Evolutionary conservation across 2,797 vertebrate genomes (phyloP).

Genomic region (Argya squamiceps): DNA sequence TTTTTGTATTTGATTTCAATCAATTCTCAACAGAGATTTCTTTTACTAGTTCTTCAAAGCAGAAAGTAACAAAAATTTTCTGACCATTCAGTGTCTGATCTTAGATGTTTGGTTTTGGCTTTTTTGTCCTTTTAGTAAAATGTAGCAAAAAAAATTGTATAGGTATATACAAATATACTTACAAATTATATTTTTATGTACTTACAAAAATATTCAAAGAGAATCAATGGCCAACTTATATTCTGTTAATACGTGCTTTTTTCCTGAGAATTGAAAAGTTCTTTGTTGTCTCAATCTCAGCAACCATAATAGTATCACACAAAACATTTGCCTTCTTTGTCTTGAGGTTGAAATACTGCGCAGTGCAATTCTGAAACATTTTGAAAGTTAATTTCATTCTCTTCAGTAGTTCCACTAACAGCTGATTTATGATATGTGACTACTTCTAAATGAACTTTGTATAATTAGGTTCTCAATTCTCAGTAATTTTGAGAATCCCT

Average conservation of each 20-base stretch:
- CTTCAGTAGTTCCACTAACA: constrained; percentile 11
- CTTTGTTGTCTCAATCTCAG: neutral
- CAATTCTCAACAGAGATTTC: fast-evolving
- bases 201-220: neutral
- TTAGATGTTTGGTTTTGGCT: neutral
- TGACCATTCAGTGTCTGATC: neutral
- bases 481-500: constrained; percentile 49
- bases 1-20: neutral
- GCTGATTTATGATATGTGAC: constrained; percentile 54
- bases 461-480: constrained; percentile 62
- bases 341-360: neutral
- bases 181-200: neutral
- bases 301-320: neutral
- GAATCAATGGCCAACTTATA: neutral
- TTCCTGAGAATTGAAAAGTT: neutral
- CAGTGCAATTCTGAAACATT: neutral
- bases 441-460: constrained; percentile 50
- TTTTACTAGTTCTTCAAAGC: neutral
- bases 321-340: neutral
- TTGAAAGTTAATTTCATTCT: constrained; percentile 41
- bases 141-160: neutral
- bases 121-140: neutral
- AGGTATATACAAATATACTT: neutral
- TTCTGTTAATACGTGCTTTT: neutral
- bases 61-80: neutral